Evolutionary conservation across 2,113 vertebrate species (phyloP).

Genomic region (Ondatra zibethicus): DNA sequence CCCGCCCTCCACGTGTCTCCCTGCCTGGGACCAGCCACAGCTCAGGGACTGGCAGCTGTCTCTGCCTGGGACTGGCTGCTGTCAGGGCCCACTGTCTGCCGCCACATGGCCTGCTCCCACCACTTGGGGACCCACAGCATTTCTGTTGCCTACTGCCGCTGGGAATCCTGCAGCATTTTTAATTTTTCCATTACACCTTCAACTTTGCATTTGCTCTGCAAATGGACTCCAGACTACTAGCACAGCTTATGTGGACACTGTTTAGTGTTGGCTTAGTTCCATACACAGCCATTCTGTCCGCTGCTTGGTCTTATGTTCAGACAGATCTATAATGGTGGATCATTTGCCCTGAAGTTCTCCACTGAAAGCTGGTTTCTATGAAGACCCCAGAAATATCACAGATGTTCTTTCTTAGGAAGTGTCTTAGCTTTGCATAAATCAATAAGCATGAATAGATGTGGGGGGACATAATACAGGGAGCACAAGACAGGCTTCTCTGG

Average conservation of each 20-base stretch:
- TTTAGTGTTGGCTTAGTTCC: too few species aligned
- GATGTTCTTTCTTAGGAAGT: neutral
- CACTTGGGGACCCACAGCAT: too few species aligned
- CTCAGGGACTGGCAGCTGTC: too few species aligned
- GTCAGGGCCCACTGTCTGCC: too few species aligned
- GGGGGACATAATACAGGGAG: accelerated
- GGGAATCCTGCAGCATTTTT: too few species aligned
- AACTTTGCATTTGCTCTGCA: neutral
- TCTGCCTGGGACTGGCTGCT: too few species aligned
- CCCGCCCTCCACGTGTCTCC: too few species aligned
- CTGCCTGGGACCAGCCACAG: too few species aligned
- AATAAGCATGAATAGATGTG: neutral
- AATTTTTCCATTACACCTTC: too few species aligned
- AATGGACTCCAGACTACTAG: neutral
- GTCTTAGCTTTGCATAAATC: neutral
- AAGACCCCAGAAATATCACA: neutral
- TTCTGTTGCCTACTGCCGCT: too few species aligned
- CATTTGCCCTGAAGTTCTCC: neutral
- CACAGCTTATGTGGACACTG: accelerated
- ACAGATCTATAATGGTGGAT: neutral
- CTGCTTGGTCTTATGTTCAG: neutral
- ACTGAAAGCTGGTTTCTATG: neutral
- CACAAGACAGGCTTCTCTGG: neutral
- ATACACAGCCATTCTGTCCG: neutral
- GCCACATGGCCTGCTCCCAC: too few species aligned